Base-by-base conservation (phyloP, 2,888 invertebrate species). In the Rhogogaster chlorosoma region DNA sequence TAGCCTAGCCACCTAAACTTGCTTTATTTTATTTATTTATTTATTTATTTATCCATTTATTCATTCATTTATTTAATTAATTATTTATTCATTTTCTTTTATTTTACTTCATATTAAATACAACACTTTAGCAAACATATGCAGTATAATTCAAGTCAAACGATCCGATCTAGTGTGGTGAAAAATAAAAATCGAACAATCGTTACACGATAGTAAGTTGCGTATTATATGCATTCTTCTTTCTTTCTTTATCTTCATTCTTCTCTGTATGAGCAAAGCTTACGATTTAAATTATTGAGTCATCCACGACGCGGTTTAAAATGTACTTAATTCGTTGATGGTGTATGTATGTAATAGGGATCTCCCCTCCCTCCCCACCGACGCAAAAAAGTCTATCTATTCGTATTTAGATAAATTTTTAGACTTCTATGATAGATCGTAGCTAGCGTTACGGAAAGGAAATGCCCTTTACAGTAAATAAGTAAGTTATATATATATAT, bases 1-100 rank as follows among this genome's bases (percentile, higher is more conserved):
- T 92, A 92, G 88, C 86, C 92, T 92, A 92, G 86, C 90, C 87
- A 88, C 88, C 89, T 90, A 89, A 86, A 61, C 61, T 26, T 2
- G 4, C 85, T 89, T 90, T 88, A 88, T 87, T 88, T 88, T 89
- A 88, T 87, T 87, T 88, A 85, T 86, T 83, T 85, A 71, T 87
- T 84, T 87, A 12, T 10, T 26, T 73, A 22, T 75, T 7, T 49
- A 26, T 32, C 18, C 29, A 29, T 15, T 45, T 10, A 45, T 26
- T 75, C 1, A 45, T 38, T 45, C 6, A 10, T 73, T 45, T 15
- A 26, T 45, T 73, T 38, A n/a, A 42, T 22, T 42, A 36, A 18
- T 71, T 36, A 71, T 22, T 71, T 36, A 29, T 18, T 36, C 6
- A 6, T 38, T 22, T 22, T 5, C 9, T n/a, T 38, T 71, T 57